Evolutionary conservation across 2,888 invertebrate species (phyloP).

Genomic region (Muschampia plurimacula): DNA sequence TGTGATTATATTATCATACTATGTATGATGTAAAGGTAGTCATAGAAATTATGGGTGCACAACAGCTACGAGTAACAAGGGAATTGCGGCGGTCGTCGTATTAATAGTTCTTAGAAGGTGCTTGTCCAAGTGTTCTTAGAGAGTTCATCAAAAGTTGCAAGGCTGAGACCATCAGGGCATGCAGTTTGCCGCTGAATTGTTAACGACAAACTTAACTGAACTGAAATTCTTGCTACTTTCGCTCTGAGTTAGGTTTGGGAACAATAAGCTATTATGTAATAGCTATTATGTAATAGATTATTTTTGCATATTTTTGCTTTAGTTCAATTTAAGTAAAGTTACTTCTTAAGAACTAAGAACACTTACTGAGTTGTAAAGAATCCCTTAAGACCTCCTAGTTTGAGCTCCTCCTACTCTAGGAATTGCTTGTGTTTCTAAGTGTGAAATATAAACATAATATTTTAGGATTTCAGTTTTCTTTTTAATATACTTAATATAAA

Average conservation of each 20-base stretch:
- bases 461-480: too few relatives aligned
- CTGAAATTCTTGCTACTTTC: not conserved
- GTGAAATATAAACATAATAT: too few relatives aligned
- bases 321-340: not conserved
- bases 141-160: constrained; percentile 7
- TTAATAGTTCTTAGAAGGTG: not conserved
- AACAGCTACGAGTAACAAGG: not conserved
- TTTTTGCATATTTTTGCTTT: not conserved
- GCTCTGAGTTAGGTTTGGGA: not conserved
- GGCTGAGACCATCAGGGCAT: not conserved
- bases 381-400: too few relatives aligned
- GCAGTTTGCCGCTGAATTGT: not conserved
- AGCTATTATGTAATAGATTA: too few relatives aligned
- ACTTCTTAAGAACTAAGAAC: too few relatives aligned
- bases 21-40: too few relatives aligned
- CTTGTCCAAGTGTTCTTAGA: not conserved
- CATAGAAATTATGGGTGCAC: too few relatives aligned
- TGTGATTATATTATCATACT: too few relatives aligned
- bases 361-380: too few relatives aligned
- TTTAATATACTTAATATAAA: too few relatives aligned
- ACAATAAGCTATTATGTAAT: not conserved
- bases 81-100: not conserved
- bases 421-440: too few relatives aligned
- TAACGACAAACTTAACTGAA: not conserved
- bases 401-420: too few relatives aligned